phyloP scores from a whole-genome alignment of 2,888 invertebrate species.

The Leptinotarsa tumamoca region DNA sequence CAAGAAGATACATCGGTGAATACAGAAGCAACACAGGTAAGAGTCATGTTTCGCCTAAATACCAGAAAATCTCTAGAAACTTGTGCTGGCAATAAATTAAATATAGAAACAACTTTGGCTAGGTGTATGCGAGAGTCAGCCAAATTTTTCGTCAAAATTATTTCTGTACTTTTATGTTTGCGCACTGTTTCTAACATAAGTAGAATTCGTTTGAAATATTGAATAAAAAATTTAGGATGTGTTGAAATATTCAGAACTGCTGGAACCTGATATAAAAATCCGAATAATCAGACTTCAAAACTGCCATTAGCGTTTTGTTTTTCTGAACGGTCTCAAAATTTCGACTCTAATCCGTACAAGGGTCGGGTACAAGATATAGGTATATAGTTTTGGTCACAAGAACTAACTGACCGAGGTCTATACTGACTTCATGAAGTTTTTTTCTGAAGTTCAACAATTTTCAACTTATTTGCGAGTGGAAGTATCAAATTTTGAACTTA shows the following conservation, averaged over 20 bases:
- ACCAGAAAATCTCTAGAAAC: conserved; percentile 11
- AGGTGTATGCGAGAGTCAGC: background rate
- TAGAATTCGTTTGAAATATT: background rate
- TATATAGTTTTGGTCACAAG: too few relatives aligned
- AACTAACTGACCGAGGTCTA: too few relatives aligned
- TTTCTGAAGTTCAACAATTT: too few relatives aligned
- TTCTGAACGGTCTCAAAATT: too few relatives aligned
- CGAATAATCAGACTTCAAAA: too few relatives aligned
- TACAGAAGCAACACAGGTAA: conserved; percentile 84
- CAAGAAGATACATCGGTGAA: conserved; percentile 83
- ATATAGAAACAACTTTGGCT: conserved; percentile 23
- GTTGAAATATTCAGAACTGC: background rate
- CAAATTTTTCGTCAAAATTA: conserved; percentile 19
- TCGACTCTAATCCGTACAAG: too few relatives aligned
- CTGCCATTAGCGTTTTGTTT: too few relatives aligned
- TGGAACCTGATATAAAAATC: too few relatives aligned
- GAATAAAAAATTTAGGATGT: background rate
- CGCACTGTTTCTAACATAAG: background rate
- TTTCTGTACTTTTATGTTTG: conserved; percentile 10
- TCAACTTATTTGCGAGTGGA: too few relatives aligned
- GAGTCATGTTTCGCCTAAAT: conserved; percentile 46
- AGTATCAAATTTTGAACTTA: too few relatives aligned
- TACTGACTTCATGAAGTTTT: too few relatives aligned
- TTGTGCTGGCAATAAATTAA: conserved; percentile 15
- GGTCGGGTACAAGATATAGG: too few relatives aligned